Conservation (phyloP, 2,888 invertebrate species). For the Clunio marinus region DNA sequence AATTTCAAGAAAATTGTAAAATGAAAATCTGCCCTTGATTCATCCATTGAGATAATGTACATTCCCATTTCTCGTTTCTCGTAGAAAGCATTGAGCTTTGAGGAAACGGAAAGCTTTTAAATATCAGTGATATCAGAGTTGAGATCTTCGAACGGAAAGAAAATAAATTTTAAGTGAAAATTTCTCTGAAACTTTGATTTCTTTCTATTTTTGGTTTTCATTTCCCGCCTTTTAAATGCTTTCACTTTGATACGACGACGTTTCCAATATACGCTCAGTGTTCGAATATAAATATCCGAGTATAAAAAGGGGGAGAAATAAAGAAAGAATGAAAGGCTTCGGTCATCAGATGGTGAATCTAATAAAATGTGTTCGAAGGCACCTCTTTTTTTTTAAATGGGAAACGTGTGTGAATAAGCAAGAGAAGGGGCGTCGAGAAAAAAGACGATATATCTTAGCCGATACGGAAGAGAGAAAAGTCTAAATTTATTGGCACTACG, state of each 20-base stretch:
- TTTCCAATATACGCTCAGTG: conserved; percentile 32
- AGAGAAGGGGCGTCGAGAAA: background rate
- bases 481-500: conserved; percentile 34
- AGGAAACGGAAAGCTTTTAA: conserved; percentile 37
- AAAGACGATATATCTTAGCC: conserved; percentile 22
- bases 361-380: conserved; percentile 6
- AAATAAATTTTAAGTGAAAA: conserved; percentile 32
- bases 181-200: conserved; percentile 8
- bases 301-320: background rate
- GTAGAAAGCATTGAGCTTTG: background rate
- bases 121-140: conserved; percentile 24
- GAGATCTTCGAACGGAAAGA: conserved; percentile 10
- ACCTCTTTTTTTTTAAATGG: conserved; percentile 8
- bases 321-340: too few relatives aligned
- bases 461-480: conserved; percentile 6
- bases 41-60: conserved; percentile 17
- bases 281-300: conserved; percentile 28
- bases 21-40: conserved; percentile 8
- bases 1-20: background rate
- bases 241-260: background rate
- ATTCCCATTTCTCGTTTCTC: background rate
- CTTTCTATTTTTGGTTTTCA: conserved; percentile 19
- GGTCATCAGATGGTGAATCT: conserved; percentile 19
- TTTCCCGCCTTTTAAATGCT: conserved; percentile 7
- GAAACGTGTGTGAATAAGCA: conserved; percentile 16